phyloP scores from a whole-genome alignment of 1,140 invertebrate genomes.

The Drosophila saltans region DNA sequence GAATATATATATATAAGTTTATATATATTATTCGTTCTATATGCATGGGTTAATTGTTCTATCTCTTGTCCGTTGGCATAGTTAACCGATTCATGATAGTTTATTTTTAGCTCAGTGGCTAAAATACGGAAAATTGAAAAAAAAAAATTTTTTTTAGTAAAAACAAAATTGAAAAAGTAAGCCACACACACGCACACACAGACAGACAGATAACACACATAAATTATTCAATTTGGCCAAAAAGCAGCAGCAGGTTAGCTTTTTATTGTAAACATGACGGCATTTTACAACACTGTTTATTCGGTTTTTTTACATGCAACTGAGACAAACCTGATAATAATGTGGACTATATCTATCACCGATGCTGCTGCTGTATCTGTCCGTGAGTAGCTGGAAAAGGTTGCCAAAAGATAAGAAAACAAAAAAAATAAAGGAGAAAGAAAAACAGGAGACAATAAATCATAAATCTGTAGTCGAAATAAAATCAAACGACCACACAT shows the following conservation, averaged over 20 bases:
- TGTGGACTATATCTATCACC: conserved; percentile 80
- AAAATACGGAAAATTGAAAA: not conserved
- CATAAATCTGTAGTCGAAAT: conserved; percentile 10
- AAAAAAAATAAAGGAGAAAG: not conserved
- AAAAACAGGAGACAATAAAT: not conserved
- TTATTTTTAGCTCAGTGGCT: conserved; percentile 39
- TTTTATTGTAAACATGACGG: not conserved
- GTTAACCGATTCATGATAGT: conserved; percentile 19
- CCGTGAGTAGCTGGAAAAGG: conserved; percentile 67
- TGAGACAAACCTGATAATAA: conserved; percentile 77
- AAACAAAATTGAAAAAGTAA: not conserved
- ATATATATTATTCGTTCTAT: conserved; percentile 15
- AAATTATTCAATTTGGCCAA: not conserved
- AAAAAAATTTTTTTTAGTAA: too few species aligned
- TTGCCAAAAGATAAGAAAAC: not conserved
- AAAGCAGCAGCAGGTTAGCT: not conserved
- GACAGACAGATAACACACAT: not conserved
- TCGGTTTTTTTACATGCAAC: not conserved
- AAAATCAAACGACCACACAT: not conserved
- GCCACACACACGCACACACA: conserved; percentile 5
- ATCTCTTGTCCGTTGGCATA: conserved; percentile 35
- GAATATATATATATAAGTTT: conserved; percentile 23
- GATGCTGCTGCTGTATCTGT: conserved; percentile 78
- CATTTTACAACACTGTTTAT: conserved; percentile 8
- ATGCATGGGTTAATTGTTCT: conserved; percentile 55